Evolutionary conservation across 1,140 invertebrate genomes (phyloP).

Genomic region (Sycophaga agraensis): DNA sequence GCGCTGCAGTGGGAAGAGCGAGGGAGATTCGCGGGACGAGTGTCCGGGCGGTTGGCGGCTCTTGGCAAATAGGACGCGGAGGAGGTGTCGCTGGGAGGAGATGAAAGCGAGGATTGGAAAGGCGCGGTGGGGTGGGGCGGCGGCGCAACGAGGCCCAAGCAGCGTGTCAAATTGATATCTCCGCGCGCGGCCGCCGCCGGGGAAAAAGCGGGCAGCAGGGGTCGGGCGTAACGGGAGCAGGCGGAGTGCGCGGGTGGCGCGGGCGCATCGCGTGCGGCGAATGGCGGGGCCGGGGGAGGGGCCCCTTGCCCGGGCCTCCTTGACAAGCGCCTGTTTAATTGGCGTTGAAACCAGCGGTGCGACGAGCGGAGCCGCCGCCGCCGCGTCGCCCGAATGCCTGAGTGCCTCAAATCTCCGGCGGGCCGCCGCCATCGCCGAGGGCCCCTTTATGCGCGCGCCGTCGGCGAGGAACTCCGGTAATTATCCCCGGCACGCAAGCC

Average conservation of each 20-base stretch:
- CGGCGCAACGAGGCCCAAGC: too few relatives aligned
- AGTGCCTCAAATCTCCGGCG: slow-evolving; percentile 34
- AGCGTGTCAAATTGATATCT: too few relatives aligned
- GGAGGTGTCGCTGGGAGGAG: too few relatives aligned
- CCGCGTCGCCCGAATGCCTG: slow-evolving; percentile 47
- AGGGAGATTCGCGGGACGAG: slow-evolving; percentile 12
- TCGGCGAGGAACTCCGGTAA: slow-evolving; percentile 50
- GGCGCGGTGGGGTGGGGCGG: too few relatives aligned
- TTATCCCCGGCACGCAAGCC: slow-evolving; percentile 51
- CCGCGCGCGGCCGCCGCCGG: slow-evolving; percentile 37
- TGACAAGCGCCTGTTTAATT: slow-evolving; percentile 60
- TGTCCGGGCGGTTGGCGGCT: too few relatives aligned
- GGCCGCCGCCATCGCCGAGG: slow-evolving; percentile 45
- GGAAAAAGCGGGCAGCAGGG: slow-evolving; percentile 46
- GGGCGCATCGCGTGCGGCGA: slow-evolving; percentile 43
- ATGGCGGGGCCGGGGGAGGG: slow-evolving; percentile 33
- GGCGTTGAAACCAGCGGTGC: slow-evolving; percentile 60
- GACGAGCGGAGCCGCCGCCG: slow-evolving; percentile 47
- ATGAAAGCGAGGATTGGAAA: too few relatives aligned
- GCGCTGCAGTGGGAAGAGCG: neutral
- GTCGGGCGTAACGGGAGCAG: slow-evolving; percentile 14
- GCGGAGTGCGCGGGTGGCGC: slow-evolving; percentile 44
- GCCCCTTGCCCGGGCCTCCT: slow-evolving; percentile 43
- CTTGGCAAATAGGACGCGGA: too few relatives aligned
- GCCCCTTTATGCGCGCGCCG: neutral